Evolutionary conservation across 1,140 invertebrate species (phyloP).

Genomic region (Zaprionus inermis): DNA sequence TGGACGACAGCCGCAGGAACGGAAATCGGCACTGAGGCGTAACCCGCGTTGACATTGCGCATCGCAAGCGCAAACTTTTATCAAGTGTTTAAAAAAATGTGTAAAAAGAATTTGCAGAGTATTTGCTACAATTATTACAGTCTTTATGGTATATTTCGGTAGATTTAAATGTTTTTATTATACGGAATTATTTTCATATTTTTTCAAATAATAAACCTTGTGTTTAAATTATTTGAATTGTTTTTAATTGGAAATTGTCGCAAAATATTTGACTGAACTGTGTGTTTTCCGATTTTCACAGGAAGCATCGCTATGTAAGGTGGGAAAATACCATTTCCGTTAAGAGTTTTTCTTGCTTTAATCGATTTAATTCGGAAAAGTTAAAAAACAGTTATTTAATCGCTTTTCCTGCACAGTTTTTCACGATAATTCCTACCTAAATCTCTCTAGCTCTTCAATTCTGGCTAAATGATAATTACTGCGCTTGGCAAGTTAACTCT

Average conservation of each 20-base stretch:
- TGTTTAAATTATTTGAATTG: no score
- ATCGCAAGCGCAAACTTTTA: conserved; percentile 4
- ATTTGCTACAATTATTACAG: not conserved
- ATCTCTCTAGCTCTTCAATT: not conserved
- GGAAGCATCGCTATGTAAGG: no score
- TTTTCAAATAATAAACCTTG: no score
- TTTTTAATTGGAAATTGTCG: no score
- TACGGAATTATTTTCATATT: no score
- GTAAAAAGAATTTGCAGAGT: not conserved
- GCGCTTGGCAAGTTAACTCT: conserved; percentile 19
- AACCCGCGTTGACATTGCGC: conserved; percentile 4
- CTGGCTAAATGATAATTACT: conserved; percentile 37
- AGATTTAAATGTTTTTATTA: no score
- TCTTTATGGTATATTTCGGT: no score
- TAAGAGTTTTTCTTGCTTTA: not conserved
- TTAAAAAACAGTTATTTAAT: not conserved
- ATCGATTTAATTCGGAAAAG: not conserved
- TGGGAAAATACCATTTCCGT: not conserved
- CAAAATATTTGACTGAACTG: no score
- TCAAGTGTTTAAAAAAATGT: not conserved
- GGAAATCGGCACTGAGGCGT: conserved; percentile 25
- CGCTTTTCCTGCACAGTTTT: not conserved
- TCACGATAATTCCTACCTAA: conserved; percentile 13
- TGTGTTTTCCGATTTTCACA: no score
- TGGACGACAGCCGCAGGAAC: not conserved